phyloP scores from a whole-genome alignment of 2,888 invertebrate species.

The Caenorhabditis drosophilae region DNA sequence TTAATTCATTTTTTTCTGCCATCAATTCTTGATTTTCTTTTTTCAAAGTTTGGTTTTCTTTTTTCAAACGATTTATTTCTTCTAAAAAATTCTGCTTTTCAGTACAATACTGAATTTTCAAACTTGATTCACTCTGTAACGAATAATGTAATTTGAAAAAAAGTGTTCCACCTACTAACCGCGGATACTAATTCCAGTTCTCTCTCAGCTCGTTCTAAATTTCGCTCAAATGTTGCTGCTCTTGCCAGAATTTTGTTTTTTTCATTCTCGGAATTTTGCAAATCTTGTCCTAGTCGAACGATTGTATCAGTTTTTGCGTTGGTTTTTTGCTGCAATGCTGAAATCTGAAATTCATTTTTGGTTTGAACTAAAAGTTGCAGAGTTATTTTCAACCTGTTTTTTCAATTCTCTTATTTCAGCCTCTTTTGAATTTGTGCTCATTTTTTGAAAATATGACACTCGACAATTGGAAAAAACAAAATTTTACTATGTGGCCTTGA shows the following conservation, averaged over 20 bases:
- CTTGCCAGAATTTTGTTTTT: conserved; percentile 26
- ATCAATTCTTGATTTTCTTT: conserved; percentile 21
- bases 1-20: conserved; percentile 43
- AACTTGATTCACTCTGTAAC: conserved; percentile 21
- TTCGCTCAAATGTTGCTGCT: conserved; percentile 39
- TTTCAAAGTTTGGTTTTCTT: conserved; percentile 22
- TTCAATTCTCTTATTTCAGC: conserved; percentile 32
- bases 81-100: conserved; percentile 36
- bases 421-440: conserved; percentile 18
- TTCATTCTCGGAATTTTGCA: conserved; percentile 37
- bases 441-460: conserved; percentile 1
- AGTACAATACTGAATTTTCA: conserved; percentile 26
- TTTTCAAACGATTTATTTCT: conserved; percentile 24
- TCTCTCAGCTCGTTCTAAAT: conserved; percentile 40
- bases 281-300: conserved; percentile 49
- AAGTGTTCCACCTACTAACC: conserved; percentile 11
- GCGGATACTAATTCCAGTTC: conserved; percentile 25
- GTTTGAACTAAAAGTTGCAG: too few species aligned
- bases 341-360: conserved; percentile 29
- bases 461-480: not conserved
- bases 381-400: conserved; percentile 25
- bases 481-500: not conserved
- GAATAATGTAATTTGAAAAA: not conserved
- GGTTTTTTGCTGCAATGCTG: conserved; percentile 41
- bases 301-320: conserved; percentile 51